phyloP scores from a whole-genome alignment of 2,797 vertebrate genomes.

The Vipera latastei region DNA sequence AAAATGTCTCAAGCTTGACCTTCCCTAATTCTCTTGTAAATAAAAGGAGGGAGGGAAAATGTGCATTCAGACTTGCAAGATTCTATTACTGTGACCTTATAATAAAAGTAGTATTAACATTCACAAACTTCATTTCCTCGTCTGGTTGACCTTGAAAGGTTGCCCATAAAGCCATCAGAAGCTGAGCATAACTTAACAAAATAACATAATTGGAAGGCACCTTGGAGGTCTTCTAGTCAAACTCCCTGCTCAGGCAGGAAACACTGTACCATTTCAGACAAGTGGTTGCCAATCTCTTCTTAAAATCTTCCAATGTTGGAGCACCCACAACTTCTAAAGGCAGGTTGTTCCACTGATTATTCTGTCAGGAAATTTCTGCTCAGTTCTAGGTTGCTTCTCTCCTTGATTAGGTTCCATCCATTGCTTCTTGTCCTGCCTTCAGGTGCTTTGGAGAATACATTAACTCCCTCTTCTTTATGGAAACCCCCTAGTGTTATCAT shows the following conservation, averaged over 20 bases:
- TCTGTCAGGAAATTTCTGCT: background rate
- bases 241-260: background rate
- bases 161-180: background rate
- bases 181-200: background rate
- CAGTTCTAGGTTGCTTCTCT: background rate
- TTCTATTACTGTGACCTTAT: background rate
- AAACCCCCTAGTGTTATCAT: background rate
- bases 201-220: background rate
- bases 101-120: background rate
- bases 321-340: background rate
- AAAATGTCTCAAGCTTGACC: background rate
- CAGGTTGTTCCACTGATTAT: background rate
- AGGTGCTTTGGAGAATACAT: background rate
- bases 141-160: background rate
- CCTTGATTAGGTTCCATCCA: background rate
- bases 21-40: background rate
- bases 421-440: background rate
- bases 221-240: background rate
- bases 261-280: background rate
- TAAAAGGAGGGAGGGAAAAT: background rate
- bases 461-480: background rate
- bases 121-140: background rate
- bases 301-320: background rate
- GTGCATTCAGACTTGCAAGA: background rate
- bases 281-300: background rate